Percentiles rank a stretch among this genome's conserved stretches.
Conservation (phyloP, 1,140 invertebrate species). For the Capitella teleta region DNA sequence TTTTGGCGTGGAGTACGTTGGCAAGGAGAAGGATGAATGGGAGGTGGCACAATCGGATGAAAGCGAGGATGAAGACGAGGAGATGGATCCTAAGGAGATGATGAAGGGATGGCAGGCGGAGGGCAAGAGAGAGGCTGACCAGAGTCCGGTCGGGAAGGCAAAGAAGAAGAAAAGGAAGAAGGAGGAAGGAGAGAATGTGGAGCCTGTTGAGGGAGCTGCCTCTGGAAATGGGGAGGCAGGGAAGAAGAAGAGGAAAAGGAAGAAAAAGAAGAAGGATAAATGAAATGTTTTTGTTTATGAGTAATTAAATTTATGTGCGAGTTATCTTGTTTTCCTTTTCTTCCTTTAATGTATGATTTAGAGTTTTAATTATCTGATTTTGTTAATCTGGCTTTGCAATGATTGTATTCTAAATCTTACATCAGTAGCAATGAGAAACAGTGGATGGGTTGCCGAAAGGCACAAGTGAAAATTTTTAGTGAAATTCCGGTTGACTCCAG, state of each 20-base stretch:
- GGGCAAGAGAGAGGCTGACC: background rate
- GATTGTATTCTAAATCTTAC: no score
- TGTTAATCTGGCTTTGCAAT: no score
- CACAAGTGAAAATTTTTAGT: no score
- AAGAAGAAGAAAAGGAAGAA: slow-evolving; percentile 3
- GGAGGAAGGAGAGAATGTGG: background rate
- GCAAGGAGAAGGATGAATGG: background rate
- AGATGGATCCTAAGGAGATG: background rate
- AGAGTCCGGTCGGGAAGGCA: no score
- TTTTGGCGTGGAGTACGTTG: background rate
- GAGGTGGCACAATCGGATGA: background rate
- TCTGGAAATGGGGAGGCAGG: background rate
- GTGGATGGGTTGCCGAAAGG: no score
- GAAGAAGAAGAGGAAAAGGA: background rate
- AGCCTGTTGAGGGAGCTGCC: background rate
- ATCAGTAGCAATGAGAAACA: no score
- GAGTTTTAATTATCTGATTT: no score
- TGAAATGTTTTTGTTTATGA: background rate
- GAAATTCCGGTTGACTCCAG: no score
- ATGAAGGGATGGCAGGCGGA: background rate
- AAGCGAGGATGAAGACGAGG: background rate
- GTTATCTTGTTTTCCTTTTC: no score
- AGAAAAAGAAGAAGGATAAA: background rate
- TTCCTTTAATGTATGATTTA: no score
- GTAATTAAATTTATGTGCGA: no score